phyloP scores from a whole-genome alignment of 2,888 invertebrate species.

The Lampropteryx suffumata region DNA sequence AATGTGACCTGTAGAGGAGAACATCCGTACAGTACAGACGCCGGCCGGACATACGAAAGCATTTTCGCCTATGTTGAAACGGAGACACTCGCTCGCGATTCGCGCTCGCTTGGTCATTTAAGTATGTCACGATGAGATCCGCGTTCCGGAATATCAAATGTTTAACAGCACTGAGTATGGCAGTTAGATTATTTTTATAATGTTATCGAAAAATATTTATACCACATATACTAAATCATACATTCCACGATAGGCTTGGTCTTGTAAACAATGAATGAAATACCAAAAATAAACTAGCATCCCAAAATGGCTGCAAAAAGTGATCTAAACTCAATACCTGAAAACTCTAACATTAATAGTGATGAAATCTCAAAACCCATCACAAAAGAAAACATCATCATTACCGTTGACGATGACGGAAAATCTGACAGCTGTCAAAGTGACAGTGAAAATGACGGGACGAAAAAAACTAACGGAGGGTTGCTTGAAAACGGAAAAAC shows the following conservation, averaged over 20 bases:
- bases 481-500: constrained; percentile 15
- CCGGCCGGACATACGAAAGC: too few relatives aligned
- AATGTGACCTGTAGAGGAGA: too few relatives aligned
- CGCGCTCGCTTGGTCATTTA: too few relatives aligned
- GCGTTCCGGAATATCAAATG: too few relatives aligned
- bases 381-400: constrained; percentile 21
- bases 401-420: constrained; percentile 26
- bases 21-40: too few relatives aligned
- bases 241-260: not conserved
- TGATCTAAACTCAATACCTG: constrained; percentile 25
- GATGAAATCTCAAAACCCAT: constrained; percentile 11
- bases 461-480: constrained; percentile 15
- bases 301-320: constrained; percentile 31
- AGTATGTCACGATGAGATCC: too few relatives aligned
- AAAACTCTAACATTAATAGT: constrained; percentile 5
- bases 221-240: too few relatives aligned
- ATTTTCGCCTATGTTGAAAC: too few relatives aligned
- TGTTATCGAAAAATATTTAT: too few relatives aligned
- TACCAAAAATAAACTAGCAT: constrained; percentile 8
- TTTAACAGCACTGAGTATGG: too few relatives aligned
- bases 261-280: not conserved
- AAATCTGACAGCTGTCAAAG: constrained; percentile 25
- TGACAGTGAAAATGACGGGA: constrained; percentile 20
- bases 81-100: too few relatives aligned
- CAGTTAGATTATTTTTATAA: too few relatives aligned